Evolutionary conservation across 2,113 vertebrate species (phyloP).

Genomic region (Labeo rohita): DNA sequence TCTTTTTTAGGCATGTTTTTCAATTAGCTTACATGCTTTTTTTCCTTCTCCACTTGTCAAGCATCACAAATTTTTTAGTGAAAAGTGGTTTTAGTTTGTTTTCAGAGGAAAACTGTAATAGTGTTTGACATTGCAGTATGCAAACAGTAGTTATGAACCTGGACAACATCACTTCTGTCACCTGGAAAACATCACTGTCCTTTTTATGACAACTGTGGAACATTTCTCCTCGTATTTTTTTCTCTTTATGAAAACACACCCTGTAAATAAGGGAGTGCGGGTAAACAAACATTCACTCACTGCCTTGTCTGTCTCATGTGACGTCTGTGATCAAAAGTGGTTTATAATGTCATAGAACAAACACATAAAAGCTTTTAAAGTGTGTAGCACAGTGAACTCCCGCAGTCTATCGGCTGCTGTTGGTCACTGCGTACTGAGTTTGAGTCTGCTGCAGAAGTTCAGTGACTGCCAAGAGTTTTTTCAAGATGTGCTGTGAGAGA

Average conservation of each 20-base stretch:
- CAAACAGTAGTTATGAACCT: slow-evolving; percentile 3
- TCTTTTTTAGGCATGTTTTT: background rate
- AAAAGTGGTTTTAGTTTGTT: background rate
- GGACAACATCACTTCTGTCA: background rate
- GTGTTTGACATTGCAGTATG: background rate
- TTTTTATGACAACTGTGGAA: background rate
- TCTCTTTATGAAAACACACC: background rate
- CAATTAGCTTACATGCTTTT: background rate
- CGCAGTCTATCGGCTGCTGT: slow-evolving; percentile 89
- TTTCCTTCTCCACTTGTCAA: background rate
- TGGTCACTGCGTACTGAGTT: slow-evolving; percentile 92
- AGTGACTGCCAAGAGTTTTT: slow-evolving; percentile 98
- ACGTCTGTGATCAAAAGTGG: background rate
- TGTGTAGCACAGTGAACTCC: background rate
- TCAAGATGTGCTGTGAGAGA: slow-evolving; percentile 87
- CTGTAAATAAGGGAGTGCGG: background rate
- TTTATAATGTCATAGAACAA: slow-evolving; percentile 1
- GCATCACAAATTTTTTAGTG: background rate
- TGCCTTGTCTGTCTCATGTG: background rate
- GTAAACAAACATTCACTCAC: background rate
- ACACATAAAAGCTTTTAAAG: background rate
- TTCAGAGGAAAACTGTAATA: background rate
- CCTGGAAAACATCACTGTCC: background rate
- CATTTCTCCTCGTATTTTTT: background rate
- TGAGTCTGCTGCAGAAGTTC: slow-evolving; percentile 99